Evolutionary conservation across 2,888 invertebrate species (phyloP).

Genomic region (Agrotis exclamationis): DNA sequence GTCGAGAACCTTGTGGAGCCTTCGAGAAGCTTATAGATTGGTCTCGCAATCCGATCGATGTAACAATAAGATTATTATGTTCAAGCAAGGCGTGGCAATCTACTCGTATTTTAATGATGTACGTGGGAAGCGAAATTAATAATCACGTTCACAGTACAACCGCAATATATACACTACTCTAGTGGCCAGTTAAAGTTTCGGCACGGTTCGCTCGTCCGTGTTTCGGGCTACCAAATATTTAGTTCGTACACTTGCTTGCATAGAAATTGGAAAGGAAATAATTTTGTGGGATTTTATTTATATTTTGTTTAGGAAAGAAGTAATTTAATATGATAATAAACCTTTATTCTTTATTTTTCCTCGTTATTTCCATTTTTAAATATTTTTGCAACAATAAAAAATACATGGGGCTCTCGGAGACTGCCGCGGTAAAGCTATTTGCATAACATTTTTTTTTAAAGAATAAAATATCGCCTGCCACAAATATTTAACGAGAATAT

Average conservation of each 20-base stretch:
- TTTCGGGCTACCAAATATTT: conserved; percentile 34
- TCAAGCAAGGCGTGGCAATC: background rate
- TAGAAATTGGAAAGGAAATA: background rate
- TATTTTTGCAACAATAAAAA: too few relatives aligned
- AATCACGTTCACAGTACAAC: background rate
- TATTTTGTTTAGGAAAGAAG: background rate
- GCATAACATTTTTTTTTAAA: too few relatives aligned
- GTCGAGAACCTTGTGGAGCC: too few relatives aligned
- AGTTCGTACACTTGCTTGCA: conserved; percentile 32
- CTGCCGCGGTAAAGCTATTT: too few relatives aligned
- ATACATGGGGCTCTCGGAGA: too few relatives aligned
- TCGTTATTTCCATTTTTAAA: too few relatives aligned
- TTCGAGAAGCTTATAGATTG: too few relatives aligned
- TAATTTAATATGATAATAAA: background rate
- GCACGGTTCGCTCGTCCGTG: conserved; percentile 6
- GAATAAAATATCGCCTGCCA: too few relatives aligned
- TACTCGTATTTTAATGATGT: background rate
- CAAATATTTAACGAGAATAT: too few relatives aligned
- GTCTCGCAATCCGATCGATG: too few relatives aligned
- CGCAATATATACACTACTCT: background rate
- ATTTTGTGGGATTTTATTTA: background rate
- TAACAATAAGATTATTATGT: too few relatives aligned
- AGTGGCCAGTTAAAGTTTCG: conserved; percentile 40
- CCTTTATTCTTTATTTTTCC: too few relatives aligned
- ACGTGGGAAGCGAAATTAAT: conserved; percentile 5